Percentiles rank a stretch among this genome's conserved stretches.
Conservation (phyloP, 2,797 vertebrate species). For the Brachymystax lenok region DNA sequence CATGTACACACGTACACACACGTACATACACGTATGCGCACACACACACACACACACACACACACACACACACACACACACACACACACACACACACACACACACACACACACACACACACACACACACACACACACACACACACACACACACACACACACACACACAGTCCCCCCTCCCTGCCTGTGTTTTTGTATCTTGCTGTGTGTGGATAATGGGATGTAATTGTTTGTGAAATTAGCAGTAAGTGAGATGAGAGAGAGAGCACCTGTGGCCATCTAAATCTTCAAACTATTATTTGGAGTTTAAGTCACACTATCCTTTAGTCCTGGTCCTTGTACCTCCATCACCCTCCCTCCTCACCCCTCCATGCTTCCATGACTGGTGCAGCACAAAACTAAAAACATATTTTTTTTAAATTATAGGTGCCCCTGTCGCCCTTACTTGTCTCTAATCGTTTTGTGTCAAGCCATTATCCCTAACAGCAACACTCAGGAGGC, state of each 20-base stretch:
- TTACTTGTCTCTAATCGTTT: background rate
- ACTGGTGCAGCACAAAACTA: no score
- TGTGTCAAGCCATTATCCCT: background rate
- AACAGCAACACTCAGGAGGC: slow-evolving; percentile 22
- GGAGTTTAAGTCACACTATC: background rate
- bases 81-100: background rate
- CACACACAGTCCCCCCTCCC: slow-evolving; percentile 20
- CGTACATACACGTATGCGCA: no score
- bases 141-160: background rate
- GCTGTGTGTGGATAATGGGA: slow-evolving; percentile 42
- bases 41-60: background rate
- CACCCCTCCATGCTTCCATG: no score
- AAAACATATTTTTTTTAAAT: no score
- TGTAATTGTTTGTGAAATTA: slow-evolving; percentile 65
- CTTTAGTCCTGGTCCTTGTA: background rate
- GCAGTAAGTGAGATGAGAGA: slow-evolving; percentile 51
- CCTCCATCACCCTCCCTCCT: background rate
- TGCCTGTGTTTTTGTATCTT: slow-evolving; percentile 29
- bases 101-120: no score
- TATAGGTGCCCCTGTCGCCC: no score
- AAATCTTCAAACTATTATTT: background rate
- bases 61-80: no score
- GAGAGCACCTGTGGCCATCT: slow-evolving; percentile 60
- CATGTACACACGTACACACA: no score
- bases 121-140: background rate